A percentile compares a stretch with the other conserved stretches of the same genome.
Conservation (phyloP, 2,113 vertebrate genomes). For the Oriolus oriolus region DNA sequence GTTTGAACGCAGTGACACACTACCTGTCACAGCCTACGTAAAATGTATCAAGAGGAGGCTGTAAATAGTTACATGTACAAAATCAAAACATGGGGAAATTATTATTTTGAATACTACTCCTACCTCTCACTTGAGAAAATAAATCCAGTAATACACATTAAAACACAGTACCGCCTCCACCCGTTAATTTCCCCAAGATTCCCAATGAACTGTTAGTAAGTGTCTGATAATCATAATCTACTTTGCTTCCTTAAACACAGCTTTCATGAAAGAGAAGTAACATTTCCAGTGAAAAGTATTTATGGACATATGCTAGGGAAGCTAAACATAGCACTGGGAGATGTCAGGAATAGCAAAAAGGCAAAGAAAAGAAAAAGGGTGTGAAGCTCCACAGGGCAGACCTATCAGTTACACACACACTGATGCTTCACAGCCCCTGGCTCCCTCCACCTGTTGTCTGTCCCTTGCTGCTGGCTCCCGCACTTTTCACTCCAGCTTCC, state of each 20-base stretch:
- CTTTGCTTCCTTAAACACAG: background rate
- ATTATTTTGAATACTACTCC: background rate
- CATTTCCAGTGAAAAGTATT: background rate
- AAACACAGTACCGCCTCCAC: background rate
- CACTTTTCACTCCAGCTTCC: background rate
- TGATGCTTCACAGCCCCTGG: background rate
- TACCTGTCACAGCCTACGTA: background rate
- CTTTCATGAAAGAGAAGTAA: background rate
- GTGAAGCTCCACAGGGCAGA: background rate
- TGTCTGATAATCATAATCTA: background rate
- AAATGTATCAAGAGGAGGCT: background rate
- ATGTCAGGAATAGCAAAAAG: background rate
- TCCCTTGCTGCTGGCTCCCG: rapidly evolving
- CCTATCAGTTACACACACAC: background rate
- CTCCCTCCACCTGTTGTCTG: background rate
- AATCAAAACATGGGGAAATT: background rate
- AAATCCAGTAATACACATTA: background rate
- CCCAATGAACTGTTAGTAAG: background rate
- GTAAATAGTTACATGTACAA: background rate
- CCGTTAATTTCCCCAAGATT: background rate
- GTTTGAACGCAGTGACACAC: background rate
- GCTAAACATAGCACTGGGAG: background rate
- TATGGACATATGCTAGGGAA: background rate
- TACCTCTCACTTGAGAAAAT: background rate
- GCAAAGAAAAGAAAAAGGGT: background rate